phyloP scores from a whole-genome alignment of 2,797 vertebrate species.

The Echeneis naucrates region DNA sequence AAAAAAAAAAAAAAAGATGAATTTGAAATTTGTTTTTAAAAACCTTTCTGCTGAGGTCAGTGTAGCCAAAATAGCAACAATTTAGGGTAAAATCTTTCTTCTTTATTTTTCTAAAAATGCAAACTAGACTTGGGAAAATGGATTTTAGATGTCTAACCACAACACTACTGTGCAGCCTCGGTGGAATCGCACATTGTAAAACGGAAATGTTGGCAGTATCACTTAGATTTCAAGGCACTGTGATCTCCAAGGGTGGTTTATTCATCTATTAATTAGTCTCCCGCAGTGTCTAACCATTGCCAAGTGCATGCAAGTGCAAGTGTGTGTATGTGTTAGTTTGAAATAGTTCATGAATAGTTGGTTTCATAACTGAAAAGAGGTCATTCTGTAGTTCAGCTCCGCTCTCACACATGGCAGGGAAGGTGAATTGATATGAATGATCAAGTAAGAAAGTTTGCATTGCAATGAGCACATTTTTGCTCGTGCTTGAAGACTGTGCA shows the following conservation, averaged over 20 bases:
- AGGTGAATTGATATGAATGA: neutral
- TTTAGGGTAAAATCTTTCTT: neutral
- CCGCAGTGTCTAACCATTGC: slow-evolving; percentile 18
- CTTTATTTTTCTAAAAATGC: neutral
- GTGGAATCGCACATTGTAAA: neutral
- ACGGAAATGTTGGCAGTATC: too few relatives aligned
- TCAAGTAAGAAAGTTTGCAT: neutral
- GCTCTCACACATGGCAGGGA: neutral
- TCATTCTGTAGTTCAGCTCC: neutral
- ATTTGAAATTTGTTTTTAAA: neutral
- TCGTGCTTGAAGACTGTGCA: neutral
- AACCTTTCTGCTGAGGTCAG: neutral
- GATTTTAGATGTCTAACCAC: neutral
- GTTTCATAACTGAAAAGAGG: neutral
- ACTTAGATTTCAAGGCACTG: neutral
- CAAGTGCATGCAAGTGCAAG: slow-evolving; percentile 6
- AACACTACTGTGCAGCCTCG: neutral
- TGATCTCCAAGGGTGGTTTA: neutral
- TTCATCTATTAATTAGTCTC: slow-evolving; percentile 41
- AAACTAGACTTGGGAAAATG: neutral
- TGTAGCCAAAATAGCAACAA: neutral
- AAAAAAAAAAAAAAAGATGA: neutral
- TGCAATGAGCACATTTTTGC: neutral
- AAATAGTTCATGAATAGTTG: slow-evolving; percentile 1
- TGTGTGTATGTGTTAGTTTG: slow-evolving; percentile 1